Evolutionary conservation across 2,113 vertebrate genomes (phyloP).

Genomic region (Sinocyclocheilus maitianheensis): DNA sequence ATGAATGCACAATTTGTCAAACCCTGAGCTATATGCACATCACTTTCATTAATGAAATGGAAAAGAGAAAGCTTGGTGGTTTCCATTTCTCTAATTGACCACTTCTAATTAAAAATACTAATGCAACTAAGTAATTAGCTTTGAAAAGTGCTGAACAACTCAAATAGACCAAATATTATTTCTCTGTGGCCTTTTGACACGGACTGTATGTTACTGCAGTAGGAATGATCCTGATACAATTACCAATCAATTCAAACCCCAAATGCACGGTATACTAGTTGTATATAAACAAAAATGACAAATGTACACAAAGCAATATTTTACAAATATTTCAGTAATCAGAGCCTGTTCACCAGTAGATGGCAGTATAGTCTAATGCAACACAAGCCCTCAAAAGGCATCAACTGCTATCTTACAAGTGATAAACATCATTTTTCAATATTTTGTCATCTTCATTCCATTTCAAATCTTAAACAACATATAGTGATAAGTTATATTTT

Average conservation of each 20-base stretch:
- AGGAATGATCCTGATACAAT: background rate
- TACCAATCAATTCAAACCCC: background rate
- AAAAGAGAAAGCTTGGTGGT: conserved; percentile 6
- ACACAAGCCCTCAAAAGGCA: background rate
- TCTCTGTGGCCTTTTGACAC: background rate
- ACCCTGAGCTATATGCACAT: background rate
- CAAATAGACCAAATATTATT: conserved; percentile 19
- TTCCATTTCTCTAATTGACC: conserved; percentile 42
- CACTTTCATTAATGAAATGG: conserved; percentile 40
- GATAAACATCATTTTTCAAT: background rate
- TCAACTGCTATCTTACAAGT: background rate
- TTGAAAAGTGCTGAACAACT: conserved; percentile 21
- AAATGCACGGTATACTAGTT: background rate
- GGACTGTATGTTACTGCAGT: background rate
- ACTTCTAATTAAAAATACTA: conserved; percentile 19
- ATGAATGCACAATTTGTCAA: conserved; percentile 41
- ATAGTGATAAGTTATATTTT: background rate
- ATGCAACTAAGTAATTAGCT: conserved; percentile 33
- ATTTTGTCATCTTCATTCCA: background rate
- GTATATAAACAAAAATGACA: background rate
- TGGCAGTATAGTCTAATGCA: conserved; percentile 47
- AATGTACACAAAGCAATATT: background rate
- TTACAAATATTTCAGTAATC: background rate
- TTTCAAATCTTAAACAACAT: background rate
- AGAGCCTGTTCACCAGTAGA: conserved; percentile 43